Base-by-base conservation (phyloP, 2,113 vertebrate species). In the Psettodes erumei region DNA sequence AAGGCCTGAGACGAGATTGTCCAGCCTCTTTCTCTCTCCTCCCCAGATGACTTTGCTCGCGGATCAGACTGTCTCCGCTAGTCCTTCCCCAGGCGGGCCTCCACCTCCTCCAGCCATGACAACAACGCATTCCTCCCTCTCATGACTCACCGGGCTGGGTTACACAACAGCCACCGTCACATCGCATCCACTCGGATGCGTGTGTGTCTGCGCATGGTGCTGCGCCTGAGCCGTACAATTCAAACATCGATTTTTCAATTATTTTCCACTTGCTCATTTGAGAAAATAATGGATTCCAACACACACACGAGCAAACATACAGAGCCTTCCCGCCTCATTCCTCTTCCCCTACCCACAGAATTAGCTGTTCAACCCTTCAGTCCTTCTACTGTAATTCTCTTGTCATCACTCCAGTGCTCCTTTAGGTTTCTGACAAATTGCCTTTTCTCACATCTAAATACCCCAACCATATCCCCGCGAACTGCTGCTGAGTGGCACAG, bases 151-250 rank as follows among this genome's bases (percentile, higher is more conserved):
- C 84, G 71, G 64, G 81, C 75, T 60, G 64, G 50, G 83, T 92
- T 90, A 92, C 86, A 88, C 89, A 93, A 93, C 88, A 86, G 67
- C 64, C 75, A 45, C 53, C 48, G 67, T 88, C 88, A 89, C 79
- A 81, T 74, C 71, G 33, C 75, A 84, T 86, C 79, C 65, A 65
- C 59, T 81, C 64, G 1, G 64, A 54, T 67, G 37, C 25, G 66
- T 65, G 59, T 65, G 16, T 79, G 74, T 76, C 43, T 84, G 78
- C 69, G 74, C 6, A 48, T 65, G 40, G 3, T 18, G 66, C 65
- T 42, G 15, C 55, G 63, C 60, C 66, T 16, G 30, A 77, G 67
- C 71, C n/a, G 2, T 12, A 35, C 13, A 85, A 81, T 48, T 72
- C 65, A 80, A 77, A 84, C 83, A 78, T 55, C 4, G 18, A 85